Base-by-base conservation (phyloP, 2,888 invertebrate species). In the Drosophila conformis region DNA sequence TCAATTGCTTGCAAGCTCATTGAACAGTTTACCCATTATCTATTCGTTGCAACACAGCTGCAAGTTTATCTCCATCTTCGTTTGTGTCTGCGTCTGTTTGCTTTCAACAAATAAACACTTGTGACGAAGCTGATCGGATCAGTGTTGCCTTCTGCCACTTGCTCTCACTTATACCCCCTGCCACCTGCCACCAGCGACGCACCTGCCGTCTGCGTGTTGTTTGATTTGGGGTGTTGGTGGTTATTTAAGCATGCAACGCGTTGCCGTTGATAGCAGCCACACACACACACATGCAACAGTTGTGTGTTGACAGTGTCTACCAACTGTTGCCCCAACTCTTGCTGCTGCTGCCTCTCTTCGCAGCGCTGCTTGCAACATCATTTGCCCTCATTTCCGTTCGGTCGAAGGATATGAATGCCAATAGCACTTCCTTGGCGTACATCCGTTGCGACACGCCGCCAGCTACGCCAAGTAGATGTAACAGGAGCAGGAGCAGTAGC, bases 361-460 rank as follows among this genome's bases (percentile, higher is more conserved):
- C 18, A 79, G 18, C 67, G 51, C 51, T 64, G 71, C 52, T 76
- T 76, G 78, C 81, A 78, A 80, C 81, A 80, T 78, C 60, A 73
- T 68, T 69, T 73, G 69, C 68, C 87, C 73, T 61, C 82, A 83
- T 79, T 87, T 84, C 84, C 89, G 83, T 79, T 69, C 63, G 49
- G 69, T 76, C 71, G 84, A 74, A 83, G 89, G 87, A 84, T 87
- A 81, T 89, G 84, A 87, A 89, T 81, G 89, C 84, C 87, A 89
- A 84, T 89, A 73, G 87, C 82, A 89, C 87, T 83, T 87, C 87
- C 84, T 75, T 89, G 69, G 73, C 80, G 75, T 75, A 84, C 89
- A 85, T 89, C 87, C 89, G 84, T 73, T 80, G 75, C 77, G 69
- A 72, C 80, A 87, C 73, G 62, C 76, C 60, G 86, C 69, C 49